Conservation (phyloP, 2,113 vertebrate genomes). For the Microcebus tavaratra region DNA sequence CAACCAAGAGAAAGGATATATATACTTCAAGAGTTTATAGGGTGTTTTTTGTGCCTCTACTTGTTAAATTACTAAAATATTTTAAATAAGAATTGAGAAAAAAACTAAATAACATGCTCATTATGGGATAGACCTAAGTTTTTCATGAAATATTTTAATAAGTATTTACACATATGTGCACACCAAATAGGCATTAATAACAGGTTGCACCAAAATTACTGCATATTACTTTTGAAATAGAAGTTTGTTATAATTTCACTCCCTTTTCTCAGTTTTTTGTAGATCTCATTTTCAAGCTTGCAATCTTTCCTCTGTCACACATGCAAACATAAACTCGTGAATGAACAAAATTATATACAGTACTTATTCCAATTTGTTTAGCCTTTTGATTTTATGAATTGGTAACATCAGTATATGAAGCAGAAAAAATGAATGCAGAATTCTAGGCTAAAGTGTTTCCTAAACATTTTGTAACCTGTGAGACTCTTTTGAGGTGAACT, state of each 20-base stretch:
- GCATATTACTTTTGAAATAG: not conserved
- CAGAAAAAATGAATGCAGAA: not conserved
- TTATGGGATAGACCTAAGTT: not conserved
- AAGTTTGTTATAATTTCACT: not conserved
- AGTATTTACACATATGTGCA: not conserved
- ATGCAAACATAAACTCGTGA: not conserved
- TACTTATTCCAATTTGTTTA: not conserved
- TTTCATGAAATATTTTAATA: not conserved
- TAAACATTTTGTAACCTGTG: not conserved
- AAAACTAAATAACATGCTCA: not conserved
- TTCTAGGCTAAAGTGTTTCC: not conserved
- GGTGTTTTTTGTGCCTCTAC: not conserved
- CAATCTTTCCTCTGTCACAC: not conserved
- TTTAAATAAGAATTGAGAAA: not conserved
- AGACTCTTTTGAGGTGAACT: not conserved
- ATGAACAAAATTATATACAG: not conserved
- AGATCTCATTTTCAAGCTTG: not conserved
- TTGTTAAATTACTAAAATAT: not conserved
- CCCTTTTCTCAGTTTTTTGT: not conserved
- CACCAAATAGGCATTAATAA: not conserved
- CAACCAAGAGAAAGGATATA: not conserved
- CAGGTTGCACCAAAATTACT: not conserved
- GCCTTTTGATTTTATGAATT: not conserved
- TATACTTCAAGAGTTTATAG: not conserved
- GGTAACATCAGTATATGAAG: not conserved